phyloP scores from a whole-genome alignment of 2,113 vertebrate genomes.

The Potamarius usumacintae region DNA sequence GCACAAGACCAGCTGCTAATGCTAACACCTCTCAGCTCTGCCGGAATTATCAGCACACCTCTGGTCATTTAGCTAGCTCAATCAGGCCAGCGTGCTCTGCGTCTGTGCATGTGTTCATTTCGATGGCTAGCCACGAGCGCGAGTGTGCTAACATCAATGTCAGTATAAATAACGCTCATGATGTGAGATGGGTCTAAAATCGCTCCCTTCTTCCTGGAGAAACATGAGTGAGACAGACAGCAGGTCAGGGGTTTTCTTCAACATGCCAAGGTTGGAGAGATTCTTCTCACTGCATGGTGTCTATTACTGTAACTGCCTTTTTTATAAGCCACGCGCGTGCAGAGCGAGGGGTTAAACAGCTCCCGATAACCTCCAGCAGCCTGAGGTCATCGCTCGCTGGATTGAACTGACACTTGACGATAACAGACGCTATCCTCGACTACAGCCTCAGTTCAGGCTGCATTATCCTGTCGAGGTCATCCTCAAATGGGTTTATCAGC shows the following conservation, averaged over 20 bases:
- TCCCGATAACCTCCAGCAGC: conserved; percentile 6
- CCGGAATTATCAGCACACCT: conserved; percentile 27
- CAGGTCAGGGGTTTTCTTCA: conserved; percentile 18
- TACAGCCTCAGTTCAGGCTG: conserved; percentile 24
- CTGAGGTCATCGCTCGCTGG: conserved; percentile 16
- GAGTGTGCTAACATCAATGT: neutral
- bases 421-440: neutral
- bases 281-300: conserved; percentile 2
- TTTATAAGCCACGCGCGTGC: neutral
- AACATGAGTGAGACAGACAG: conserved; percentile 16
- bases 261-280: neutral
- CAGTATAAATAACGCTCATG: neutral
- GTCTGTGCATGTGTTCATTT: conserved; percentile 9
- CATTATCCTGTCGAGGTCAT: neutral
- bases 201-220: neutral
- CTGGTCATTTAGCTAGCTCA: conserved; percentile 17
- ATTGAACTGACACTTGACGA: conserved; percentile 35
- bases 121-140: neutral
- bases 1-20: conserved; percentile 18
- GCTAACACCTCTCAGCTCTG: conserved; percentile 2
- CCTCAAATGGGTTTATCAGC: neutral
- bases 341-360: conserved; percentile 33
- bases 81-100: neutral
- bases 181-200: neutral
- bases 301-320: conserved; percentile 14